phyloP scores from a whole-genome alignment of 1,140 invertebrate genomes.

The Plectrocnemia conspersa region DNA sequence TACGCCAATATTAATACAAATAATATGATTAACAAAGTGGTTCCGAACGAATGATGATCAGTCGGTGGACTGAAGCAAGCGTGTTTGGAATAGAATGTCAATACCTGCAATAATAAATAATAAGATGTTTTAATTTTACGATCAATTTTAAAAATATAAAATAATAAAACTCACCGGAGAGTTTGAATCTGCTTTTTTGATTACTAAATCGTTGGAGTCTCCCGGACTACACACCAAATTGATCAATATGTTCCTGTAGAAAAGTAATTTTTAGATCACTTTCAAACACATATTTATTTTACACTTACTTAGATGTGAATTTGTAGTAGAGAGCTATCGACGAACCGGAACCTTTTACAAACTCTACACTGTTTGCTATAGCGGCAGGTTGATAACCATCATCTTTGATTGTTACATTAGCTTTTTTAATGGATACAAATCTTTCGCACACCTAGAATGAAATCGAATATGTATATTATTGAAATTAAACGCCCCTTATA shows the following conservation, averaged over 20 bases:
- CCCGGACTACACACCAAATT: too few species aligned
- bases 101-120: conserved; percentile 39
- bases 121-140: background rate
- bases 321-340: too few species aligned
- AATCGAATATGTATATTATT: background rate
- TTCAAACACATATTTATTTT: too few species aligned
- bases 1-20: conserved; percentile 47
- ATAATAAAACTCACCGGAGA: background rate
- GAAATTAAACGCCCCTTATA: background rate
- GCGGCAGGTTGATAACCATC: too few species aligned
- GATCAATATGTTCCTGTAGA: too few species aligned
- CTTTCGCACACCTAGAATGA: background rate
- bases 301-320: too few species aligned
- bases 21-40: conserved; percentile 47
- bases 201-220: too few species aligned
- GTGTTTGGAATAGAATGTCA: conserved; percentile 44
- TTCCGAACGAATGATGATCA: conserved; percentile 44
- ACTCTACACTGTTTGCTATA: too few species aligned
- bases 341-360: too few species aligned
- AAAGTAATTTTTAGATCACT: too few species aligned
- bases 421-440: too few species aligned
- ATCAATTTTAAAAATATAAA: conserved; percentile 16
- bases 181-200: background rate
- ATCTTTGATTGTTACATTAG: too few species aligned
- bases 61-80: conserved; percentile 40